These are phyloP conservation scores for Bombus ignitus DNA, from an alignment of 1,140 invertebrate species.

Conservation along the genomic window DNA sequence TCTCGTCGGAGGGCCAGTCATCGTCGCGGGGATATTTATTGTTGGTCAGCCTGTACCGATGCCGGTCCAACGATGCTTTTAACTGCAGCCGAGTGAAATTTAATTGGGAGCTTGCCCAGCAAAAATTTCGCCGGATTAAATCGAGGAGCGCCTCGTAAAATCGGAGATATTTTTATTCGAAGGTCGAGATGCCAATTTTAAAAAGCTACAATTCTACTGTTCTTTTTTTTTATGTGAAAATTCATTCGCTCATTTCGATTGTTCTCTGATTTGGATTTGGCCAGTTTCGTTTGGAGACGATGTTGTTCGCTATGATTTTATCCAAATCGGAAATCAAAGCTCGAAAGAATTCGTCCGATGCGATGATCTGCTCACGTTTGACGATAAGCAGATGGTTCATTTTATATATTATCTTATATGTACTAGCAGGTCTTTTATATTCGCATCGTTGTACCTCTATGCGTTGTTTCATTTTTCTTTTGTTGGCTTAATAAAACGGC, in stretches of 20 bases:
- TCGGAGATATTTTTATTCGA: neutral
- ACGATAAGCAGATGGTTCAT: too few relatives aligned
- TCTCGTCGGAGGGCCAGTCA: neutral
- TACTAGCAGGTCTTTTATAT: neutral
- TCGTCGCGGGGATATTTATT: conserved; percentile 13
- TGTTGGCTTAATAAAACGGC: neutral
- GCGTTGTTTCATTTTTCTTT: too few relatives aligned
- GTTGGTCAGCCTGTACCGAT: neutral
- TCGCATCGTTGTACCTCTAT: neutral
- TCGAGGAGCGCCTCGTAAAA: neutral
- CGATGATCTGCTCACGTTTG: too few relatives aligned
- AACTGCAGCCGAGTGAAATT: conserved; percentile 7
- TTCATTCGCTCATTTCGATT: neutral
- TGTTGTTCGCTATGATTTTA: too few relatives aligned
- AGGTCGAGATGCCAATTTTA: neutral
- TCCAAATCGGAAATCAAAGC: too few relatives aligned
- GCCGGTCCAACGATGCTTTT: neutral
- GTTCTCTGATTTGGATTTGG: too few relatives aligned
- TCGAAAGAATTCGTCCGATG: too few relatives aligned
- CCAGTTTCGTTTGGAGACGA: too few relatives aligned
- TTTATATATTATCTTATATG: neutral
- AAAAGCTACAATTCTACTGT: neutral
- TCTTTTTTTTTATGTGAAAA: neutral
- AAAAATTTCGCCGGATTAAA: neutral
- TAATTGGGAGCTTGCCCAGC: neutral